Percentiles rank a stretch among this genome's conserved stretches.
Conservation (phyloP, 1,140 invertebrate genomes). For the Lutraria rhynchaena region DNA sequence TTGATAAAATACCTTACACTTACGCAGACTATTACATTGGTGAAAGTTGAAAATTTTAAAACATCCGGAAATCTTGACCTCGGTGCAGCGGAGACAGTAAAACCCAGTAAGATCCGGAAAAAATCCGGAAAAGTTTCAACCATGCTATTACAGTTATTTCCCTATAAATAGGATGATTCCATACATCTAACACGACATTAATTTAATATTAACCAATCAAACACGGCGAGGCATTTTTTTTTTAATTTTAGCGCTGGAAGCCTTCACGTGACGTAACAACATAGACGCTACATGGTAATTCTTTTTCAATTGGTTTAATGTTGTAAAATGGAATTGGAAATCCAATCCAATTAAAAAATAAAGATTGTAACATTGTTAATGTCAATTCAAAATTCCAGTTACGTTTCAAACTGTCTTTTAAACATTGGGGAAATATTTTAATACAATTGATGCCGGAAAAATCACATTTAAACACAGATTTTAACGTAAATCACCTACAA, state of each 20-base stretch:
- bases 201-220: too few species aligned
- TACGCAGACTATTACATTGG: background rate
- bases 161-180: too few species aligned
- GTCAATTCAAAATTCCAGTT: background rate
- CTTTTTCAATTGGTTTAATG: background rate
- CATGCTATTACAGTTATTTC: background rate
- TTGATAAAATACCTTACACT: background rate
- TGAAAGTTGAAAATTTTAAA: background rate
- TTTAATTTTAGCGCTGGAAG: too few species aligned
- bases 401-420: background rate
- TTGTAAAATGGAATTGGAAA: background rate
- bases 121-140: background rate
- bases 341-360: background rate
- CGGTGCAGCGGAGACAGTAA: background rate
- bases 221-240: too few species aligned
- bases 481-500: constrained; percentile 26
- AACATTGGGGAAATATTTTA: background rate
- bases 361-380: background rate
- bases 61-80: background rate
- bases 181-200: too few species aligned
- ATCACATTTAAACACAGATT: too few species aligned
- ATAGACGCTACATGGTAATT: too few species aligned
- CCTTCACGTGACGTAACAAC: too few species aligned
- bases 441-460: too few species aligned
- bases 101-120: background rate